phyloP scores from a whole-genome alignment of 1,140 invertebrate genomes.

The Drosophila lini region DNA sequence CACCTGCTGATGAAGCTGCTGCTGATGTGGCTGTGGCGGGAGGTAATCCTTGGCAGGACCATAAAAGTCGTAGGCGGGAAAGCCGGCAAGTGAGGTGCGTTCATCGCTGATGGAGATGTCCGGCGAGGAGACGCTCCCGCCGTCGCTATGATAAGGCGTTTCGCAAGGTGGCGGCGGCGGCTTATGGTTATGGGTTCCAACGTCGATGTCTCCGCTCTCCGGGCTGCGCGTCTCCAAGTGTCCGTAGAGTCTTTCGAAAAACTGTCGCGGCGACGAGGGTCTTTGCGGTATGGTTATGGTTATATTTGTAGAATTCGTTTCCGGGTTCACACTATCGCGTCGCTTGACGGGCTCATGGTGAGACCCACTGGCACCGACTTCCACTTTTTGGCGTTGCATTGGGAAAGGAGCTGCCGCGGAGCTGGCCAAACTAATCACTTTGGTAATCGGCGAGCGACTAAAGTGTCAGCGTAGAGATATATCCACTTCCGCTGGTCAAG shows the following conservation, averaged over 20 bases:
- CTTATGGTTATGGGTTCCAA: conserved; percentile 50
- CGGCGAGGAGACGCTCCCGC: conserved; percentile 73
- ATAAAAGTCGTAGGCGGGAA: conserved; percentile 61
- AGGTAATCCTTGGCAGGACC: conserved; percentile 44
- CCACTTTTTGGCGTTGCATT: conserved; percentile 39
- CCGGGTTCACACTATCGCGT: conserved; percentile 8
- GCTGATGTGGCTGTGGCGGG: conserved; percentile 6
- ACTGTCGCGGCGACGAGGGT: conserved; percentile 86
- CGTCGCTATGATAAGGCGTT: conserved; percentile 77
- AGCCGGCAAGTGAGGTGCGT: conserved; percentile 45
- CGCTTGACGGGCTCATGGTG: conserved; percentile 13
- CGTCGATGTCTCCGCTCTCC: conserved; percentile 70
- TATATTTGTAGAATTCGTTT: conserved; percentile 9
- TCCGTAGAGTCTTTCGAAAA: conserved; percentile 86
- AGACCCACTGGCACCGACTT: conserved; percentile 2
- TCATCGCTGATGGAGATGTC: conserved; percentile 81
- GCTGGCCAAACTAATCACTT: conserved; percentile 61
- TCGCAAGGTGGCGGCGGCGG: conserved; percentile 52
- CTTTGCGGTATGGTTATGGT: conserved; percentile 53
- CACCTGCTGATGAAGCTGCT: conserved; percentile 13
- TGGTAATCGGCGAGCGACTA: conserved; percentile 65
- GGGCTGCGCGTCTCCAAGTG: conserved; percentile 84
- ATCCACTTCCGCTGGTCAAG: conserved; percentile 71
- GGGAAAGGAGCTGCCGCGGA: conserved; percentile 30
- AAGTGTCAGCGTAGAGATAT: conserved; percentile 11